Evolutionary conservation across 30 jellyfish, hydroid and myxozoan genomes (phyloP).

Genomic region (Haliclystus octoradiatus): DNA sequence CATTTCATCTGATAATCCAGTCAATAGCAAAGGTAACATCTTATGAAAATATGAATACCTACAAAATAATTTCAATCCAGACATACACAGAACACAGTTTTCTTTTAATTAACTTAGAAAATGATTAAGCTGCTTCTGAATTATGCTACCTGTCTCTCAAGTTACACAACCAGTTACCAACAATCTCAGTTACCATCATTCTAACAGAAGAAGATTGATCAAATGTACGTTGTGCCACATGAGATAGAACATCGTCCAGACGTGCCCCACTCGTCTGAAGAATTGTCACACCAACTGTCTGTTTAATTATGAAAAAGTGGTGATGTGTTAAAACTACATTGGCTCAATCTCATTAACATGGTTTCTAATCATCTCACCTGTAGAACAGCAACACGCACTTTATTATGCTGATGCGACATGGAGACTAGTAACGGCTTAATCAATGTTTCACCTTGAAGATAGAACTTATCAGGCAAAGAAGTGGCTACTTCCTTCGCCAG

Average conservation of each 20-base stretch:
- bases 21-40: constrained; percentile 50
- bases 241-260: constrained; percentile 71
- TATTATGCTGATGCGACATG: constrained; percentile 78
- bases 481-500: constrained; percentile 40
- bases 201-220: constrained; percentile 76
- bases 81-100: too few species aligned
- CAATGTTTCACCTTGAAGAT: constrained; percentile 62
- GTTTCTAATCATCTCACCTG: constrained; percentile 22
- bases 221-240: constrained; percentile 79
- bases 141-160: constrained; percentile 65
- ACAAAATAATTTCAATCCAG: not conserved
- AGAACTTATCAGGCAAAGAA: constrained; percentile 47
- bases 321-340: not conserved
- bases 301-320: not conserved
- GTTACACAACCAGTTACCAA: constrained; percentile 65
- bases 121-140: too few species aligned
- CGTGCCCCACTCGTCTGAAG: constrained; percentile 66
- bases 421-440: constrained; percentile 46
- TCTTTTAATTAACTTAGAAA: too few species aligned
- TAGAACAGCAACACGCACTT: constrained; percentile 54
- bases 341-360: not conserved
- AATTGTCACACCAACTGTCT: constrained; percentile 64
- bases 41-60: constrained; percentile 72
- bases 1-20: constrained; percentile 74
- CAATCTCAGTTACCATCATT: constrained; percentile 46